phyloP scores from a whole-genome alignment of 2,113 vertebrate species.

The Ceyx margarethae region DNA sequence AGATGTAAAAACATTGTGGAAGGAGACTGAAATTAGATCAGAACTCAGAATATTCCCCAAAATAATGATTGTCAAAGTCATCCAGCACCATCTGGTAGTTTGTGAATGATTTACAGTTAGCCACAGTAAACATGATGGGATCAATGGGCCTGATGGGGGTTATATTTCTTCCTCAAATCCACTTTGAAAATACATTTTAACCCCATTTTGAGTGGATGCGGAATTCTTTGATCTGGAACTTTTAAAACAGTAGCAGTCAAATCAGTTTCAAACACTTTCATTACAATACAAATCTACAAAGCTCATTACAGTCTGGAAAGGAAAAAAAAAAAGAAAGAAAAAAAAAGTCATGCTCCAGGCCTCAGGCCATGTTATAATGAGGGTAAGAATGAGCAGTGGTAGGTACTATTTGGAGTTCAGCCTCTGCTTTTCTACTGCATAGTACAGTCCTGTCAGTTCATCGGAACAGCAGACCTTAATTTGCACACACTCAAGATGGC shows the following conservation, averaged over 20 bases:
- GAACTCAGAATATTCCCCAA: slow-evolving; percentile 45
- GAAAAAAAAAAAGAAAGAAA: not conserved
- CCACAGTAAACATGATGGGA: slow-evolving; percentile 1
- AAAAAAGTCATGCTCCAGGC: slow-evolving; percentile 58
- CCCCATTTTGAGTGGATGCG: slow-evolving; percentile 11
- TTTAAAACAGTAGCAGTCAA: slow-evolving; percentile 66
- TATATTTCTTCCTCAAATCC: slow-evolving; percentile 15
- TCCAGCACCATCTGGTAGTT: slow-evolving; percentile 37
- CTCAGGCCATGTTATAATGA: slow-evolving; percentile 74
- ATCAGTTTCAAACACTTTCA: slow-evolving; percentile 73
- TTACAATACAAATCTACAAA: slow-evolving; percentile 71
- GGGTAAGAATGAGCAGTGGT: not conserved
- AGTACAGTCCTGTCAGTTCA: not conserved
- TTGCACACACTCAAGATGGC: slow-evolving; percentile 24
- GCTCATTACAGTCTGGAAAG: slow-evolving; percentile 39
- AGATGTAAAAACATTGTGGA: slow-evolving; percentile 37
- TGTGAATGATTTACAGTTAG: slow-evolving; percentile 28
- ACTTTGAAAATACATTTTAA: slow-evolving; percentile 1
- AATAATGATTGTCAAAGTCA: slow-evolving; percentile 42
- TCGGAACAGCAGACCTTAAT: slow-evolving; percentile 25
- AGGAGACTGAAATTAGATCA: slow-evolving; percentile 46
- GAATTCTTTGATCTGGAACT: slow-evolving; percentile 67
- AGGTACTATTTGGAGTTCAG: not conserved
- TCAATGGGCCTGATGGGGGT: not conserved
- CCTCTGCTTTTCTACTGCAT: not conserved